Conservation (phyloP, 2,888 invertebrate genomes). For the Acanthoscelides obtectus region DNA sequence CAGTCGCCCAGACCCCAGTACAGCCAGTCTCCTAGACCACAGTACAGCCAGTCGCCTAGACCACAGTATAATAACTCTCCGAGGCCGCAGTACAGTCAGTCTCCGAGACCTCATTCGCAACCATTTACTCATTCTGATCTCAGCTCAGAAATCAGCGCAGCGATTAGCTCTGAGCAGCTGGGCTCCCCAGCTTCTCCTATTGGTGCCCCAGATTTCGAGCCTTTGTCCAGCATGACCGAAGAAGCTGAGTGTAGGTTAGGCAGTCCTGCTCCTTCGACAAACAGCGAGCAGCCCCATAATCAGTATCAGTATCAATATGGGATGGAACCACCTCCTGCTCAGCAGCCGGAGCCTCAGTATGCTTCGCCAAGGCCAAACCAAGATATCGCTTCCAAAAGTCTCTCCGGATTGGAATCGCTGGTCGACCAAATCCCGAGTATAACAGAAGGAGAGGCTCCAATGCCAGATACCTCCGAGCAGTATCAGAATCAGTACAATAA, state of each 20-base stretch:
- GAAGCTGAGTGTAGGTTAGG: constrained; percentile 53
- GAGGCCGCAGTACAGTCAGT: constrained; percentile 36
- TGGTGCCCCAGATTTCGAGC: constrained; percentile 66
- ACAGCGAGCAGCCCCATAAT: constrained; percentile 42
- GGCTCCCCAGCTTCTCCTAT: constrained; percentile 68
- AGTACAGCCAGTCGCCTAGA: constrained; percentile 41
- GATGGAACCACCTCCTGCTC: constrained; percentile 41
- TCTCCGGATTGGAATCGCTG: constrained; percentile 81
- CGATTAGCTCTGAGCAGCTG: constrained; percentile 65
- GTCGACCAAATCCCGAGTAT: constrained; percentile 90
- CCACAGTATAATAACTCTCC: constrained; percentile 39
- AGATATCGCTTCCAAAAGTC: constrained; percentile 80
- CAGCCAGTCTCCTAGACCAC: constrained; percentile 37
- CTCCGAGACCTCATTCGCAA: constrained; percentile 49
- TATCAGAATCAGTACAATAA: constrained; percentile 49
- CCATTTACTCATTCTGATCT: constrained; percentile 67
- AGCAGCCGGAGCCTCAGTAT: constrained; percentile 41
- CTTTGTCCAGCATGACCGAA: constrained; percentile 60
- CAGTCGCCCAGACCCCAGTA: constrained; percentile 48
- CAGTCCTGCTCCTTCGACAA: constrained; percentile 49
- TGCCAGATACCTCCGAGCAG: constrained; percentile 42
- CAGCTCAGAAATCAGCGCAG: constrained; percentile 73
- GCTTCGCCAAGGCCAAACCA: constrained; percentile 52
- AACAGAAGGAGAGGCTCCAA: constrained; percentile 60
- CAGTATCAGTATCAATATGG: constrained; percentile 44